These are phyloP conservation scores for Drosophila histrio DNA, from an alignment of 2,888 invertebrate species.

Conservation along the genomic window DNA sequence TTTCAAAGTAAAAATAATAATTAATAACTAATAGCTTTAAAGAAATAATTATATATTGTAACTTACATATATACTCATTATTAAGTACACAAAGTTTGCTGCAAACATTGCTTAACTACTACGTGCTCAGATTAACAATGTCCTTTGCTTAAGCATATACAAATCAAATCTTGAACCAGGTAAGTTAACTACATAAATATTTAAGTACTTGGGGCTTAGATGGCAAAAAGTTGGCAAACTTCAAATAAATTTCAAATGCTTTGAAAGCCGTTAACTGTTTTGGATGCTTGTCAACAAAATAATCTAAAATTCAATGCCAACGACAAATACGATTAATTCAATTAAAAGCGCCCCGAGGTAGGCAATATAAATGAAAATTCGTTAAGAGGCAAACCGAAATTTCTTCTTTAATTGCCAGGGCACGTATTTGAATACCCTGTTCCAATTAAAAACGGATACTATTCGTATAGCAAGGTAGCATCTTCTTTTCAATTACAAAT, in stretches of 20 bases:
- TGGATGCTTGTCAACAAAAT: conserved; percentile 51
- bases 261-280: conserved; percentile 28
- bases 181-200: conserved; percentile 59
- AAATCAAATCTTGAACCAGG: neutral
- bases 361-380: conserved; percentile 7
- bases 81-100: neutral
- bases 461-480: no score
- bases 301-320: conserved; percentile 64
- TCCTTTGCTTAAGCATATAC: neutral
- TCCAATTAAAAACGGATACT: neutral
- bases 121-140: conserved; percentile 35
- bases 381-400: conserved; percentile 53
- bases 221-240: conserved; percentile 56
- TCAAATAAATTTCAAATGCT: conserved; percentile 49
- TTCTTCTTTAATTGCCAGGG: conserved; percentile 50
- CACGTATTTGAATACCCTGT: neutral
- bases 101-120: conserved; percentile 1
- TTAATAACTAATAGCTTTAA: neutral
- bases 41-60: neutral
- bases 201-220: conserved; percentile 49
- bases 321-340: conserved; percentile 66
- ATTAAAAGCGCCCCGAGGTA: conserved; percentile 63
- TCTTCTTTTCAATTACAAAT: no score
- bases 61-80: neutral
- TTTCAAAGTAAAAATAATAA: no score